Conservation (phyloP, 2,113 vertebrate species). For the Ictalurus punctatus region DNA sequence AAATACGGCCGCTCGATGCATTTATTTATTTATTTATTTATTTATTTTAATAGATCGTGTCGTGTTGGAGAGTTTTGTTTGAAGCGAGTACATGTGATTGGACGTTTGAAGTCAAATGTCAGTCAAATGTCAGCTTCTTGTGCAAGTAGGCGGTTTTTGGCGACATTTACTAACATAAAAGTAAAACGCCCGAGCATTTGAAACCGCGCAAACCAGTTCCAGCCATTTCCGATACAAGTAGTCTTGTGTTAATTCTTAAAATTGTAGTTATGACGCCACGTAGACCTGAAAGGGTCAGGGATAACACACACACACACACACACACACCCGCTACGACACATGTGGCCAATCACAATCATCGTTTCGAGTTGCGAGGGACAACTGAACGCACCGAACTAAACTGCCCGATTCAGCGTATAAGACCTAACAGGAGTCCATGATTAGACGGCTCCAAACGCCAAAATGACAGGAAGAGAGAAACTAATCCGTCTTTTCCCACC, state of each 20-base stretch:
- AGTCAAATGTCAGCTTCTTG: background rate
- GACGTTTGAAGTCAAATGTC: constrained; percentile 11
- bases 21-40: no score
- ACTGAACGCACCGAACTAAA: background rate
- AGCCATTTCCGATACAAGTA: background rate
- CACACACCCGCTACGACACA: background rate
- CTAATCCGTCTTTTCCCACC: constrained; percentile 9
- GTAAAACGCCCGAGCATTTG: background rate
- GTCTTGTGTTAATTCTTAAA: background rate
- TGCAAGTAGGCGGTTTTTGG: background rate
- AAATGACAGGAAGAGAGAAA: constrained; percentile 15
- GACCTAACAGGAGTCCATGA: background rate
- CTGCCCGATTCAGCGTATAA: background rate
- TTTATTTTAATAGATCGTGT: background rate
- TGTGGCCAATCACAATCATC: constrained; percentile 24
- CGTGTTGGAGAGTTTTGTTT: background rate
- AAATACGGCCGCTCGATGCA: background rate
- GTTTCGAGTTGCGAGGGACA: background rate
- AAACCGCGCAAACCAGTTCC: background rate
- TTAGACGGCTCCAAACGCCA: background rate
- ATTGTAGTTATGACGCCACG: background rate
- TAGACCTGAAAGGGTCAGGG: background rate
- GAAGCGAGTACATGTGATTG: background rate
- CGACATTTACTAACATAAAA: background rate
- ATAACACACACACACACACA: background rate